Conservation (phyloP, 2,797 vertebrate species). For the Rhyacichthys aspro region DNA sequence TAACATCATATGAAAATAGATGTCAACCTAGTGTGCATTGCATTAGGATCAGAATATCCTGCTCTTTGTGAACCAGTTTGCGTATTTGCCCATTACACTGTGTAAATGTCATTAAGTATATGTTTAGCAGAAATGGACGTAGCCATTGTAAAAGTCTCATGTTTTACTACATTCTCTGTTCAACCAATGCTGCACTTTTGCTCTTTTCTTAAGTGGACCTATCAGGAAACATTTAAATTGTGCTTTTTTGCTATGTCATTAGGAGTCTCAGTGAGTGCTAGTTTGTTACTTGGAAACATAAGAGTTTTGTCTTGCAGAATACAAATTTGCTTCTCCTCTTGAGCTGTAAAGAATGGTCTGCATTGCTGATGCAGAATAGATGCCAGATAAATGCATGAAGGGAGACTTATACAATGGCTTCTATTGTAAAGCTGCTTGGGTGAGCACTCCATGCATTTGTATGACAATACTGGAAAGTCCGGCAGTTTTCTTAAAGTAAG, state of each 20-base stretch:
- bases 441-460: slow-evolving; percentile 59
- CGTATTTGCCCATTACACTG: slow-evolving; percentile 53
- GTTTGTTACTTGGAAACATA: slow-evolving; percentile 68
- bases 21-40: slow-evolving; percentile 61
- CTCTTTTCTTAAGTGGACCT: slow-evolving; percentile 57
- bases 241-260: slow-evolving; percentile 35
- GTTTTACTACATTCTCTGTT: slow-evolving; percentile 57
- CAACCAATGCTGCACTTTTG: slow-evolving; percentile 63
- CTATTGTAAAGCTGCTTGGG: slow-evolving; percentile 62
- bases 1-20: slow-evolving; percentile 64
- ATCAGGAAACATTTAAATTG: slow-evolving; percentile 68
- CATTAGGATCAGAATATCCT: slow-evolving; percentile 59
- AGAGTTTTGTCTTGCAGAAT: slow-evolving; percentile 70
- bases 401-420: slow-evolving; percentile 72
- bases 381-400: slow-evolving; percentile 70
- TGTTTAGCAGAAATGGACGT: slow-evolving; percentile 70
- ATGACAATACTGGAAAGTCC: slow-evolving; percentile 62
- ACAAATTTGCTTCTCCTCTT: slow-evolving; percentile 66
- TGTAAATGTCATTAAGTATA: slow-evolving; percentile 63
- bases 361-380: slow-evolving; percentile 66
- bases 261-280: slow-evolving; percentile 63
- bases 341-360: slow-evolving; percentile 64
- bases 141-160: slow-evolving; percentile 71
- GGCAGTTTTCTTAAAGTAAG: slow-evolving; percentile 45
- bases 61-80: slow-evolving; percentile 60